phyloP scores from a whole-genome alignment of 1,140 invertebrate species.

The Vollenhovia emeryi region DNA sequence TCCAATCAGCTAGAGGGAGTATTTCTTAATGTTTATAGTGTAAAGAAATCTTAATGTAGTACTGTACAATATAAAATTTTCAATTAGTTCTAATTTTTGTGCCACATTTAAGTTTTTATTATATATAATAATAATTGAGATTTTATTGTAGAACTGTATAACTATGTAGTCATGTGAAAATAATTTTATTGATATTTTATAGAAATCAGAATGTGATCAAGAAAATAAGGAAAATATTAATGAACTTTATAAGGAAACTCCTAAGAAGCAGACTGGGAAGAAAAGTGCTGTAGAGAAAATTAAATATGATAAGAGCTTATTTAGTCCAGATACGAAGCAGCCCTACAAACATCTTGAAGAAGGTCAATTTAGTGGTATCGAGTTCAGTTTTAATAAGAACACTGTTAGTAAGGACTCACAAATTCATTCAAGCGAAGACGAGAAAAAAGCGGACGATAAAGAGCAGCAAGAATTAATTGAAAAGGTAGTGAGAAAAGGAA shows the following conservation, averaged over 20 bases:
- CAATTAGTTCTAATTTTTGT: too few species aligned
- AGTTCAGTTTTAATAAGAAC: not conserved
- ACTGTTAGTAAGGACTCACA: not conserved
- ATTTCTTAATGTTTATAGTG: too few species aligned
- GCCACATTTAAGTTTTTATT: too few species aligned
- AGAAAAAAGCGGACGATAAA: not conserved
- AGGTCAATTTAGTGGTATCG: not conserved
- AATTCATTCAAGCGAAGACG: not conserved
- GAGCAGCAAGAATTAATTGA: not conserved
- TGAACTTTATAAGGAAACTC: not conserved
- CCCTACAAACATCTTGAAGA: not conserved
- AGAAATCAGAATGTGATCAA: not conserved
- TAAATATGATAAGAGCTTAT: not conserved
- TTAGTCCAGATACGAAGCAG: not conserved
- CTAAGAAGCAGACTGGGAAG: not conserved
- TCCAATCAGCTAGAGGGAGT: too few species aligned
- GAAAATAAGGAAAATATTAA: constrained; percentile 32
- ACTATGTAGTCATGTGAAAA: not conserved
- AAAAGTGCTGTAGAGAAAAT: not conserved
- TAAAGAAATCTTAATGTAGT: too few species aligned
- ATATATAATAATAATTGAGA: too few species aligned
- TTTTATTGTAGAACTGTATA: too few species aligned
- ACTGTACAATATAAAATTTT: too few species aligned
- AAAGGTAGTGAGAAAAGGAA: too few species aligned
- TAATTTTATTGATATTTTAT: not conserved